phyloP scores from a whole-genome alignment of 2,888 invertebrate genomes.

The Tiphia femorata region DNA sequence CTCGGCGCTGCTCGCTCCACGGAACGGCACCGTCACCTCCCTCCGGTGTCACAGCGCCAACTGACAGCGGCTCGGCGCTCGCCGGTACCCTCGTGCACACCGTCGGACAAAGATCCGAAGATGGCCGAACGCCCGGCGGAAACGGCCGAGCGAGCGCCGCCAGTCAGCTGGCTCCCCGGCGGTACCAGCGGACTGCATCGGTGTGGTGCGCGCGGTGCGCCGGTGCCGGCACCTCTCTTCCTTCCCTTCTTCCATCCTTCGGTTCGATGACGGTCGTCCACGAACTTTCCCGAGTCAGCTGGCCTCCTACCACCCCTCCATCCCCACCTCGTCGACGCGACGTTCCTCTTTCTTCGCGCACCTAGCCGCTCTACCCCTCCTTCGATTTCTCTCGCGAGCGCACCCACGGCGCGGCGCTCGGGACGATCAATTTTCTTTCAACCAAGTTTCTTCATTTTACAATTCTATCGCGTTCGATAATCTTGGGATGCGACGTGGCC shows the following conservation, averaged over 20 bases:
- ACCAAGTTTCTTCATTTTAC: no score
- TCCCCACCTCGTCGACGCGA: no score
- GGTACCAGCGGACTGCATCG: conserved; percentile 38
- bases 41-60: conserved; percentile 59
- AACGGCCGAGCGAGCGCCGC: conserved; percentile 45
- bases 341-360: no score
- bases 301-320: no score
- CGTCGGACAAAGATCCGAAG: conserved; percentile 61
- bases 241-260: no score
- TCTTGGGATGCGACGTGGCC: no score
- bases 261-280: conserved; percentile 41
- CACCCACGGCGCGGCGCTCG: no score
- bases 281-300: conserved; percentile 57
- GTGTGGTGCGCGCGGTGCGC: conserved; percentile 35
- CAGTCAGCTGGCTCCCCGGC: conserved; percentile 58
- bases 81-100: conserved; percentile 60
- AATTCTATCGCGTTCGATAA: no score
- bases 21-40: conserved; percentile 49
- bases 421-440: no score
- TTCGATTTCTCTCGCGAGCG: no score
- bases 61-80: conserved; percentile 55
- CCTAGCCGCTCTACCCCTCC: no score
- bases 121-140: conserved; percentile 42
- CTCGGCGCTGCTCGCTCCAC: conserved; percentile 34
- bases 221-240: conserved; percentile 21